These are phyloP conservation scores for Drosophila sturtevanti DNA, from an alignment of 1,140 invertebrate species.

Conservation along the genomic window DNA sequence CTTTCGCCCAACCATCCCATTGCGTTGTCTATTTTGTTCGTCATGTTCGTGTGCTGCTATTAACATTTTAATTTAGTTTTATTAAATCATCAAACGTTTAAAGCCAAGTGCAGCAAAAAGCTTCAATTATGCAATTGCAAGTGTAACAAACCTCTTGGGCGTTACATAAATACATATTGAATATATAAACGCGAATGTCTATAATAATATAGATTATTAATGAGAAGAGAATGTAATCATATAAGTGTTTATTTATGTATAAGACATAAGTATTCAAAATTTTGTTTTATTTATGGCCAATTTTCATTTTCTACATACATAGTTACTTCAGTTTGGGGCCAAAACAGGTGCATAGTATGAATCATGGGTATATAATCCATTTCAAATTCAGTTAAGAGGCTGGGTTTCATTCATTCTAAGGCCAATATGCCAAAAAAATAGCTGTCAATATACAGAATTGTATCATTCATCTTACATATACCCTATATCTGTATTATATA, in stretches of 20 bases:
- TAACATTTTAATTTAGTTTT: conserved; percentile 78
- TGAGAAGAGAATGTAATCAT: conserved; percentile 10
- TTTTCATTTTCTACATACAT: too few relatives aligned
- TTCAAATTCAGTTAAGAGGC: neutral
- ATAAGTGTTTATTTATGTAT: neutral
- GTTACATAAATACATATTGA: conserved; percentile 38
- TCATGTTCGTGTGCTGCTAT: conserved; percentile 51
- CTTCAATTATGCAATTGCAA: conserved; percentile 52
- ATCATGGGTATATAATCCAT: conserved; percentile 34
- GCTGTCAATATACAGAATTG: too few relatives aligned
- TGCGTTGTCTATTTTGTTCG: conserved; percentile 20
- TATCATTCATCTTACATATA: too few relatives aligned
- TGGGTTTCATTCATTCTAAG: neutral
- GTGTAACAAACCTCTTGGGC: conserved; percentile 54
- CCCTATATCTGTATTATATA: too few relatives aligned
- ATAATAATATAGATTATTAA: neutral
- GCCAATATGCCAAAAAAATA: conserved; percentile 18
- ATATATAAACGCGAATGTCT: conserved; percentile 36
- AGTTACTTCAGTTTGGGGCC: conserved; percentile 37
- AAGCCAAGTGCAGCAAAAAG: conserved; percentile 61
- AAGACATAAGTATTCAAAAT: conserved; percentile 28
- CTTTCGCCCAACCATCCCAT: conserved; percentile 51
- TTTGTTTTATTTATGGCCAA: conserved; percentile 31
- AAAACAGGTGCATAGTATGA: conserved; percentile 20
- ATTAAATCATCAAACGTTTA: conserved; percentile 79